These are phyloP conservation scores for Cyprinus carpio DNA, from an alignment of 2,113 vertebrate genomes.

Conservation along the genomic window DNA sequence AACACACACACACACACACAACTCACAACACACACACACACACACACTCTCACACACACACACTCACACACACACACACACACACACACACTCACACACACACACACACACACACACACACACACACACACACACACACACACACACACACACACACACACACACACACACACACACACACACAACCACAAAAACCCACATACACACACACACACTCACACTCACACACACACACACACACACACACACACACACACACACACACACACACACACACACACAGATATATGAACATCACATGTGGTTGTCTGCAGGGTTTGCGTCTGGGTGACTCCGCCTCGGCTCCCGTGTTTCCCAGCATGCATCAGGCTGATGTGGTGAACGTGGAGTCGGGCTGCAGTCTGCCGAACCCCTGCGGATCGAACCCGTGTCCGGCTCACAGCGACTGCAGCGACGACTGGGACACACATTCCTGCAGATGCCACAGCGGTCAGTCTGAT, in stretches of 20 bases:
- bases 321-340: constrained; percentile 72
- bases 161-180: too few species aligned
- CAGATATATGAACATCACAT: background rate
- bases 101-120: too few species aligned
- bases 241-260: background rate
- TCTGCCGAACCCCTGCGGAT: constrained; percentile 85
- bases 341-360: constrained; percentile 67
- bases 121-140: too few species aligned
- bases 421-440: constrained; percentile 84
- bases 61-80: too few species aligned
- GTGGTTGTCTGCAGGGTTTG: constrained; percentile 75
- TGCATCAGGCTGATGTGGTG: constrained; percentile 76
- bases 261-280: constrained; percentile 30
- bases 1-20: too few species aligned
- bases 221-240: constrained; percentile 9
- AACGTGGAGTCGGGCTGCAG: constrained; percentile 86
- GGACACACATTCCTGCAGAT: constrained; percentile 90
- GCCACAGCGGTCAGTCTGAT: constrained; percentile 78
- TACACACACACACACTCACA: too few species aligned
- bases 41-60: too few species aligned
- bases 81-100: too few species aligned
- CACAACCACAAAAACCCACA: too few species aligned
- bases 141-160: too few species aligned
- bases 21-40: too few species aligned
- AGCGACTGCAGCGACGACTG: constrained; percentile 88